Percentiles rank a stretch among this genome's conserved stretches.
Conservation (phyloP, 2,113 vertebrate species). For the Coryphaenoides rupestris region DNA sequence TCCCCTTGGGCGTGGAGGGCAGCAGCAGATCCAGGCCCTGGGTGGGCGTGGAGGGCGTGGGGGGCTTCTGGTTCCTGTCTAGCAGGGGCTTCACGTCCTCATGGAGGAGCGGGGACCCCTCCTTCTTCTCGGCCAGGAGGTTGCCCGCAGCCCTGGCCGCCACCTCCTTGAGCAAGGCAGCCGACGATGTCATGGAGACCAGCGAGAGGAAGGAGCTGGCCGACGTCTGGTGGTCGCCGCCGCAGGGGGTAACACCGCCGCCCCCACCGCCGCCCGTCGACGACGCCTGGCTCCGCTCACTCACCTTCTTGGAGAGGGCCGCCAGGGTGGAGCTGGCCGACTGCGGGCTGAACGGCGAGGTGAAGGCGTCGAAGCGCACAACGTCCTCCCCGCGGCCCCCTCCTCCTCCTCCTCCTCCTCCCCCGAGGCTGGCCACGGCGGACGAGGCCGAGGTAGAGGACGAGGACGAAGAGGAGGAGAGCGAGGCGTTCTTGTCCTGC, state of each 20-base stretch:
- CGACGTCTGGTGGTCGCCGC: slow-evolving; percentile 80
- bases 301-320: slow-evolving; percentile 98
- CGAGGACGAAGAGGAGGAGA: slow-evolving; percentile 61
- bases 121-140: slow-evolving; percentile 90
- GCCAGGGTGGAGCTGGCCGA: slow-evolving; percentile 97
- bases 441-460: slow-evolving; percentile 68
- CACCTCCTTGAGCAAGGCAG: slow-evolving; percentile 96
- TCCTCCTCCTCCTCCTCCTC: slow-evolving; percentile 35
- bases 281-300: slow-evolving; percentile 87
- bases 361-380: slow-evolving; percentile 91
- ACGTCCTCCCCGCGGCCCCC: slow-evolving; percentile 77
- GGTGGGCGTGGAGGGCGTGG: slow-evolving; percentile 81
- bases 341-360: slow-evolving; percentile 94
- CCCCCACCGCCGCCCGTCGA: slow-evolving; percentile 47
- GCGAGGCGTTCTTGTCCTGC: slow-evolving; percentile 87
- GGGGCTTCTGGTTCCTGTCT: slow-evolving; percentile 90
- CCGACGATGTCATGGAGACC: slow-evolving; percentile 97
- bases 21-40: slow-evolving; percentile 88
- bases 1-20: slow-evolving; percentile 88
- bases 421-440: slow-evolving; percentile 57
- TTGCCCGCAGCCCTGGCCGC: slow-evolving; percentile 94
- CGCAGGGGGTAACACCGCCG: slow-evolving; percentile 47
- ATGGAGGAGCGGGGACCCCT: slow-evolving; percentile 69
- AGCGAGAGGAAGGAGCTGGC: slow-evolving; percentile 93
- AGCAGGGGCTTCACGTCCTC: slow-evolving; percentile 86